These are phyloP conservation scores for Rhombomys opimus DNA, from an alignment of 2,113 vertebrate genomes.

Conservation along the genomic window DNA sequence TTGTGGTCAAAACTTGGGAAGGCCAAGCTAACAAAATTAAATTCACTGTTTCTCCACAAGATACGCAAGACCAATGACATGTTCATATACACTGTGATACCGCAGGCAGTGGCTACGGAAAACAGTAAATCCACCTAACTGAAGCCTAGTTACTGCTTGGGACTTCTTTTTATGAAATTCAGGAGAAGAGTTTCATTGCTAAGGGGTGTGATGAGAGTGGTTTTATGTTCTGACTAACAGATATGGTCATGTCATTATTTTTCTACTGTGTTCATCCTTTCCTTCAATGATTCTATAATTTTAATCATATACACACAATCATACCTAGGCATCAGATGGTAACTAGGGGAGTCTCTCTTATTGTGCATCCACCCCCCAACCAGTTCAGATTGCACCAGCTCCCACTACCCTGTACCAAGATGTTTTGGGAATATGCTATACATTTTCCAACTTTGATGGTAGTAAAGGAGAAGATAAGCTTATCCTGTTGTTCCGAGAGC, in stretches of 20 bases:
- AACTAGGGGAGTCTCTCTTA: too few species aligned
- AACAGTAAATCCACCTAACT: background rate
- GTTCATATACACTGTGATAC: background rate
- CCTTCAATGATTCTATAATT: background rate
- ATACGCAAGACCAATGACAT: background rate
- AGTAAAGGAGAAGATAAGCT: background rate
- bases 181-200: background rate
- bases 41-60: background rate
- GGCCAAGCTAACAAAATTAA: constrained; percentile 32
- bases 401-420: background rate
- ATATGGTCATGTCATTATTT: background rate
- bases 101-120: background rate
- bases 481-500: background rate
- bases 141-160: background rate
- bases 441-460: background rate
- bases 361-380: background rate
- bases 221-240: background rate
- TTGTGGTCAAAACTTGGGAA: constrained; percentile 48
- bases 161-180: background rate
- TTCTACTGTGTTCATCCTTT: background rate
- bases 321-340: background rate
- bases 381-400: background rate
- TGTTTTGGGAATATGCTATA: background rate
- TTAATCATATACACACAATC: background rate
- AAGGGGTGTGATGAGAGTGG: background rate